Conservation (phyloP, 2,888 invertebrate species). For the Polydrusus tereticollis region DNA sequence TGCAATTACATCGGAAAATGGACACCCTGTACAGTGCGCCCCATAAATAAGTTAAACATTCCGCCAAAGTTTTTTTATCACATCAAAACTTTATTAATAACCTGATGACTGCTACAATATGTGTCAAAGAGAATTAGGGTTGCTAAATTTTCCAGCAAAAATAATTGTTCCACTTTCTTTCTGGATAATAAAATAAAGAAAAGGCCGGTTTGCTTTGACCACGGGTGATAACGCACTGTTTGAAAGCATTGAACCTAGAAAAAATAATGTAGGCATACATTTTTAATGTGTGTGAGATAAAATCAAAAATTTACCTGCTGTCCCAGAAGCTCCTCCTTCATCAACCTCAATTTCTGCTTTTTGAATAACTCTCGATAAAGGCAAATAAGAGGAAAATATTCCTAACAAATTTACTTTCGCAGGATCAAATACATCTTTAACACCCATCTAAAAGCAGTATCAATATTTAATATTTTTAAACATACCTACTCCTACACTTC, state of each 20-base stretch:
- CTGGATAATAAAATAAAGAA: slow-evolving; percentile 78
- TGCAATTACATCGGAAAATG: no score
- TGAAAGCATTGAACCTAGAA: slow-evolving; percentile 63
- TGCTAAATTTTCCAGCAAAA: slow-evolving; percentile 72
- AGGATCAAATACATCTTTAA: slow-evolving; percentile 75
- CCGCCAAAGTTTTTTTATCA: no score
- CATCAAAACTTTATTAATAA: no score
- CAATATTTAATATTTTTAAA: neutral
- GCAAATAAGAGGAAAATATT: slow-evolving; percentile 71
- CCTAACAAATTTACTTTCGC: slow-evolving; percentile 71
- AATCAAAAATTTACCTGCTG: slow-evolving; percentile 65
- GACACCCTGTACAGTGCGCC: no score
- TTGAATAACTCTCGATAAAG: slow-evolving; percentile 76
- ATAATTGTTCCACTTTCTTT: slow-evolving; percentile 74
- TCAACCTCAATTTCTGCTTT: slow-evolving; percentile 82
- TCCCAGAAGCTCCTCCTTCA: slow-evolving; percentile 80
- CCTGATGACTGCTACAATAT: no score
- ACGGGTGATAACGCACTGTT: slow-evolving; percentile 73
- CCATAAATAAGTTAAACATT: no score
- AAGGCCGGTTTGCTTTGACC: slow-evolving; percentile 76
- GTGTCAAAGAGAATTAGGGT: slow-evolving; percentile 56
- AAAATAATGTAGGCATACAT: slow-evolving; percentile 14
- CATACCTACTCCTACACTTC: no score
- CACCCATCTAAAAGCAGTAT: slow-evolving; percentile 72
- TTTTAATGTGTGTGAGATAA: neutral